Conservation (phyloP, 1,140 invertebrate species). For the Drosophila ironensis region DNA sequence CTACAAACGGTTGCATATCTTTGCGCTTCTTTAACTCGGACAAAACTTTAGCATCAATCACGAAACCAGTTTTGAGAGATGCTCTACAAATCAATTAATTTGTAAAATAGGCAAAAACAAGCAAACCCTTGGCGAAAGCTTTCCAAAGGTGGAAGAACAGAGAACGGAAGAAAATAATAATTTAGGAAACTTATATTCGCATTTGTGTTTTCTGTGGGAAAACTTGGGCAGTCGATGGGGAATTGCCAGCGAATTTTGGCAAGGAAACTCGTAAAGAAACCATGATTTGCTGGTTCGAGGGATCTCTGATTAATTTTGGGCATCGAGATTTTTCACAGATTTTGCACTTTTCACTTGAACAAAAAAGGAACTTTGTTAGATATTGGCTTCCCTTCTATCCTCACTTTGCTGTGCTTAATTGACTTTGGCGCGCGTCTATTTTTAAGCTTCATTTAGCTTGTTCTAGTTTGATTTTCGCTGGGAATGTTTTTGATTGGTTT, state of each 20-base stretch:
- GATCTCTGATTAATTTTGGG: no score
- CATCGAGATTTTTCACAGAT: no score
- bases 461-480: conserved; percentile 9
- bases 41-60: no score
- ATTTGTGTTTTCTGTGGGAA: conserved; percentile 5
- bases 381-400: neutral
- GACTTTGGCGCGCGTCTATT: conserved; percentile 11
- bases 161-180: conserved; percentile 32
- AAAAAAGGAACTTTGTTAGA: neutral
- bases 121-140: conserved; percentile 7
- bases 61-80: neutral
- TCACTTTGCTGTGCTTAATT: conserved; percentile 10
- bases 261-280: no score
- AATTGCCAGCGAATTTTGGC: neutral
- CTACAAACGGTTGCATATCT: no score
- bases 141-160: conserved; percentile 3
- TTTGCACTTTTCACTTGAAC: neutral
- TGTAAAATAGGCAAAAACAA: neutral
- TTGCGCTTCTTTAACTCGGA: no score
- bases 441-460: conserved; percentile 4
- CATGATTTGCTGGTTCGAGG: no score
- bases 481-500: neutral
- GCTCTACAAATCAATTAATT: neutral
- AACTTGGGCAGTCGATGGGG: neutral
- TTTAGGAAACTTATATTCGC: conserved; percentile 13